Conservation (phyloP, 2,888 invertebrate species). For the Coenonympha arcania region DNA sequence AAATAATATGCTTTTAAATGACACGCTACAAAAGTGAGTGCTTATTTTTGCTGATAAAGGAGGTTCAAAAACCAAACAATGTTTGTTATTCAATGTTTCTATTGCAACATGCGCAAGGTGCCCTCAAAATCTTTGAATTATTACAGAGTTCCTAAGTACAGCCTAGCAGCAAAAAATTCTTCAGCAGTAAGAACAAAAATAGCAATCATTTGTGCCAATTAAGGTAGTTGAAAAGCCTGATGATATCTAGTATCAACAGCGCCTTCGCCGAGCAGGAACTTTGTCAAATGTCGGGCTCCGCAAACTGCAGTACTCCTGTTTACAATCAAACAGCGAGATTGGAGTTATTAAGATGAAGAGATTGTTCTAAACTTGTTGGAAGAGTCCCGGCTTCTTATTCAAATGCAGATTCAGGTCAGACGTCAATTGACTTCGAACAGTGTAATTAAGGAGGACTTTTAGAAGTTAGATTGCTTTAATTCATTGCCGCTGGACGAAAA, state of each 20-base stretch:
- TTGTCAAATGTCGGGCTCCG: conserved; percentile 57
- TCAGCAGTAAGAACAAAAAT: neutral
- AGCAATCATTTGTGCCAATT: neutral
- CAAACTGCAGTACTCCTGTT: conserved; percentile 59
- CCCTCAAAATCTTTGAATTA: too few relatives aligned
- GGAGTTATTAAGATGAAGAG: conserved; percentile 67
- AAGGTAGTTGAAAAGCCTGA: conserved; percentile 18
- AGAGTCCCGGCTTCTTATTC: conserved; percentile 54
- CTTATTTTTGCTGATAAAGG: too few relatives aligned
- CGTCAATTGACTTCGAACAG: conserved; percentile 60
- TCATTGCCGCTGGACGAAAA: conserved; percentile 28
- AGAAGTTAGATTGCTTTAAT: conserved; percentile 49
- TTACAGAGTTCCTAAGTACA: too few relatives aligned
- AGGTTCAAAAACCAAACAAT: neutral
- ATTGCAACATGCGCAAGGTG: too few relatives aligned
- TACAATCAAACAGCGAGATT: conserved; percentile 58
- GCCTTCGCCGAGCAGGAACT: conserved; percentile 38
- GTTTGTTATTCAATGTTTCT: too few relatives aligned
- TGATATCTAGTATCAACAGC: conserved; percentile 32
- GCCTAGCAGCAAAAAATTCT: too few relatives aligned
- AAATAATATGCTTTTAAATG: too few relatives aligned
- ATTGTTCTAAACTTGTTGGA: conserved; percentile 63
- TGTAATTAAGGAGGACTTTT: conserved; percentile 56
- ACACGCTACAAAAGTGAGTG: too few relatives aligned
- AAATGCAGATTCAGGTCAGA: conserved; percentile 68